These are phyloP conservation scores for Egretta garzetta DNA, from an alignment of 2,113 vertebrate genomes.

Conservation along the genomic window DNA sequence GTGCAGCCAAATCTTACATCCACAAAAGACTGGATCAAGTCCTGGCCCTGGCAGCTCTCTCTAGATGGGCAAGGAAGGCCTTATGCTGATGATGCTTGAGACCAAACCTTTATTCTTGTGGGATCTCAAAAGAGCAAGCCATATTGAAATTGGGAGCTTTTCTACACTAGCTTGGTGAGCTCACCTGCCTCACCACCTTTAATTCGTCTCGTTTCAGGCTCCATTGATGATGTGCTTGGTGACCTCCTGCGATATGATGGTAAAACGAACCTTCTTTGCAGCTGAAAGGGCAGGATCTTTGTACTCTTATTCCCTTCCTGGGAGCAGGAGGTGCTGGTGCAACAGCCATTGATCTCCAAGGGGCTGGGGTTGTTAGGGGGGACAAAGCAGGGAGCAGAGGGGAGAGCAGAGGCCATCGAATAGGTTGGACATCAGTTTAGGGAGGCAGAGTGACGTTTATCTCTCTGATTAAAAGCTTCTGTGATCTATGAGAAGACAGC, in stretches of 20 bases:
- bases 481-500: not conserved
- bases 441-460: not conserved
- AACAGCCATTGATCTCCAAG: rapidly evolving
- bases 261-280: constrained; percentile 47
- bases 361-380: not conserved
- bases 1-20: not conserved
- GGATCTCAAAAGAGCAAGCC: not conserved
- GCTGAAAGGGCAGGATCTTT: not conserved
- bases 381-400: not conserved
- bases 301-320: not conserved
- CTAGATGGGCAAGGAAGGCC: not conserved
- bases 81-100: not conserved
- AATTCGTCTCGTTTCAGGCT: constrained; percentile 64
- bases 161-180: not conserved
- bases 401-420: not conserved
- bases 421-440: rapidly evolving
- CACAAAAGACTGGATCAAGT: not conserved
- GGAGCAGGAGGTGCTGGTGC: not conserved
- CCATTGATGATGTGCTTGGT: constrained; percentile 74
- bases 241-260: constrained; percentile 79
- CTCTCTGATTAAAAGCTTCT: not conserved
- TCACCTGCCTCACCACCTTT: not conserved
- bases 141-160: not conserved
- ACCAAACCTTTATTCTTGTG: not conserved
- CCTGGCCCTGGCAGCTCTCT: not conserved